Base-by-base conservation (phyloP, 2,888 invertebrate genomes). In the Proisotoma minuta region DNA sequence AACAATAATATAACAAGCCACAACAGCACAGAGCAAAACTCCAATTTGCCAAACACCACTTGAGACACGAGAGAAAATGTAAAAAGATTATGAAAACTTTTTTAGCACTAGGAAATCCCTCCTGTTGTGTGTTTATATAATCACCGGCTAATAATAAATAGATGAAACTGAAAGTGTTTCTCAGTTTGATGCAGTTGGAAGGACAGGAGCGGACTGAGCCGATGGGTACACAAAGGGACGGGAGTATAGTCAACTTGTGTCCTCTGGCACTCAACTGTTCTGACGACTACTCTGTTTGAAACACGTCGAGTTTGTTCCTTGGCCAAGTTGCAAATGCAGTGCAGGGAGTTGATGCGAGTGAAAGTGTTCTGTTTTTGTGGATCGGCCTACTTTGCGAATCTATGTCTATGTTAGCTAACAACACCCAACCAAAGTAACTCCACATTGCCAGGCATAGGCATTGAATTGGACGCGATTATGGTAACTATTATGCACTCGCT, bases 311-410 rank as follows among this genome's bases (percentile, higher is more conserved):
- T 51, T 61, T 28, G 61, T 39, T 64, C 62, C 68, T 62, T 65
- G 56, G 59, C 54, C 65, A 63, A 63, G 58, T 65, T 61, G 59
- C 63, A 68, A 68, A 68, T 68, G 68, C 64, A 67, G 59, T 57
- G 62, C 62, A 67, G 65, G 59, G 63, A 63, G 63, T 62, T 62
- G 63, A 58, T 62, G 59, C 63, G 63, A 72, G 72, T 72, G 72
- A 72, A 72, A 72, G 72, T 72, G 70, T 68, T 69, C 69, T 68
- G 68, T 69, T 70, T 64, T 63, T 65, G 63, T 66, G 65, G 64
- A 57, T 68, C 69, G 67, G 62, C 71, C 73, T 70, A 70, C 68
- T 70, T 73, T 63, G 70, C 68, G 62, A 73, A 68, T 65, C 63
- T 68, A 66, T 66, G 65, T 66, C 68, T 68, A 68, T 68, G 65